Percentiles rank a stretch among this genome's conserved stretches.
These are phyloP conservation scores for Caenorhabditis virilis DNA, from an alignment of 2,888 invertebrate species.

Conservation along the genomic window DNA sequence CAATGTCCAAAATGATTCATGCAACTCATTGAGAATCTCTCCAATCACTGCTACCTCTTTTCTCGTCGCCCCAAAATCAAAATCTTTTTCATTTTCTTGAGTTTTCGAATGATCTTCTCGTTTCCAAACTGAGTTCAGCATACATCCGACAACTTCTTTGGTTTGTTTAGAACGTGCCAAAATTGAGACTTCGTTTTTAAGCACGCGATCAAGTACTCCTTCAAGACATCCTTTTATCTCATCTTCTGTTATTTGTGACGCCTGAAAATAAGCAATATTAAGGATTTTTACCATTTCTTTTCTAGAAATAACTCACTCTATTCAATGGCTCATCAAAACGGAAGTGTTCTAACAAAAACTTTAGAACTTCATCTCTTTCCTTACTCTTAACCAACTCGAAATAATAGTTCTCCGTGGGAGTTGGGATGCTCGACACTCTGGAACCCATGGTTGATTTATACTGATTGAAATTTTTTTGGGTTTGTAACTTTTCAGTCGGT, in stretches of 20 bases:
- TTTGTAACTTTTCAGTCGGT: too few species aligned
- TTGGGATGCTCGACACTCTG: constrained; percentile 8
- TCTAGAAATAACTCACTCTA: not conserved
- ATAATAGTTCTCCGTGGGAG: constrained; percentile 17
- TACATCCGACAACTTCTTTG: constrained; percentile 30
- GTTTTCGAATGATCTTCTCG: constrained; percentile 9
- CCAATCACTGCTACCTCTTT: constrained; percentile 22
- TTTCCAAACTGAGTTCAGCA: constrained; percentile 34
- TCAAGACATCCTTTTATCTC: constrained; percentile 25
- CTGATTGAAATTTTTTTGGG: too few species aligned
- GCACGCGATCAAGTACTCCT: constrained; percentile 16
- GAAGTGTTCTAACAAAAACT: constrained; percentile 22
- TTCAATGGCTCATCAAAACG: constrained; percentile 22
- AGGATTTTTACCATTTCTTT: not conserved
- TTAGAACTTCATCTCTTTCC: constrained; percentile 15
- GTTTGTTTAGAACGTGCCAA: constrained; percentile 15
- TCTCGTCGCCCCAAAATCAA: constrained; percentile 16
- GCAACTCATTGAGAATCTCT: constrained; percentile 34
- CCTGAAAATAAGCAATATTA: constrained; percentile 7
- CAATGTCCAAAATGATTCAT: constrained; percentile 26
- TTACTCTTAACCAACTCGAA: constrained; percentile 22
- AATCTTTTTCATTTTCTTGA: constrained; percentile 11
- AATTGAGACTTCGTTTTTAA: constrained; percentile 21
- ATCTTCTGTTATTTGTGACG: constrained; percentile 11
- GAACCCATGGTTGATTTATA: too few species aligned